These are phyloP conservation scores for Tanytarsus gracilentus DNA, from an alignment of 2,888 invertebrate species.

Conservation along the genomic window DNA sequence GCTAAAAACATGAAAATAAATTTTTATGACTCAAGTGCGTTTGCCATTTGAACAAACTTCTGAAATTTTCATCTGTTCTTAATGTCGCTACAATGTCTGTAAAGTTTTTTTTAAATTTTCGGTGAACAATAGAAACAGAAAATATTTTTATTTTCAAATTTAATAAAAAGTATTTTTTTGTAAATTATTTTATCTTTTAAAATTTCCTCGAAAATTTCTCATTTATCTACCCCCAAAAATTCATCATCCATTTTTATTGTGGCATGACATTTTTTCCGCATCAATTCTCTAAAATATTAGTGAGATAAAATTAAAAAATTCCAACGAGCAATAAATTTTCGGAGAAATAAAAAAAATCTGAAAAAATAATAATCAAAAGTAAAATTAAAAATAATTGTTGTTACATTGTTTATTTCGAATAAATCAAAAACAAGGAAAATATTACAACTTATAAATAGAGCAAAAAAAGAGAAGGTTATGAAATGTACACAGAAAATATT, in stretches of 20 bases:
- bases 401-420: conserved; percentile 17
- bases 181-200: not conserved
- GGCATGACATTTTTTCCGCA: too few species aligned
- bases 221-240: too few species aligned
- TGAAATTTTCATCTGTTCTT: not conserved
- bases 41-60: too few species aligned
- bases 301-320: not conserved
- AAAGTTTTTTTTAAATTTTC: too few species aligned
- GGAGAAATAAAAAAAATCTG: not conserved
- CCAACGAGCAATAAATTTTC: not conserved
- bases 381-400: conserved; percentile 7
- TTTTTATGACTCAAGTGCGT: too few species aligned
- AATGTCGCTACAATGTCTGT: too few species aligned
- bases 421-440: conserved; percentile 9
- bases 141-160: not conserved
- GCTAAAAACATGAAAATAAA: too few species aligned
- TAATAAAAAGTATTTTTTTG: not conserved
- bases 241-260: too few species aligned
- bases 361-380: conserved; percentile 1
- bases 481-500: conserved; percentile 8
- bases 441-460: conserved; percentile 19
- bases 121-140: not conserved
- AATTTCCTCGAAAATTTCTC: not conserved
- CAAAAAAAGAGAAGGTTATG: not conserved
- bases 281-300: not conserved